Conservation (phyloP, 2,113 vertebrate genomes). For the Aspiorhynchus laticeps region DNA sequence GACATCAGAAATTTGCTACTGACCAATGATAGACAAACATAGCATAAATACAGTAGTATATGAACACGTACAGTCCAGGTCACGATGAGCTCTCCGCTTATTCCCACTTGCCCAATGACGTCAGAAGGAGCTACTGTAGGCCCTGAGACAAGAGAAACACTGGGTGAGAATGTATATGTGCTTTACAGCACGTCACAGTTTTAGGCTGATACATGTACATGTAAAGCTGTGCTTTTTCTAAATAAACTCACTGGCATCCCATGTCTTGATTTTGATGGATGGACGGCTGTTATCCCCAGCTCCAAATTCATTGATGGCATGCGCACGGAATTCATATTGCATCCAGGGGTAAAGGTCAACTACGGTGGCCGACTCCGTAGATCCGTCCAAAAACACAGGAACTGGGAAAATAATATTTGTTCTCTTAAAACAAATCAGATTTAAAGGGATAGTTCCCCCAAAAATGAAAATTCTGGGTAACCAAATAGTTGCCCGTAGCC, state of each 20-base stretch:
- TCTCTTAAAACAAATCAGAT: neutral
- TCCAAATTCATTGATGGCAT: constrained; percentile 89
- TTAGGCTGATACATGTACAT: no score
- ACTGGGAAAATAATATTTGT: constrained; percentile 69
- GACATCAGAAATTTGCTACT: neutral
- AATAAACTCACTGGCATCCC: constrained; percentile 84
- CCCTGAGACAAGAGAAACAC: constrained; percentile 68
- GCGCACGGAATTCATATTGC: constrained; percentile 94
- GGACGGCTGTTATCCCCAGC: constrained; percentile 91
- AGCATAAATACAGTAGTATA: neutral
- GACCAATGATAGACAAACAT: neutral
- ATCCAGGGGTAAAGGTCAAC: constrained; percentile 93
- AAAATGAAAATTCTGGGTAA: neutral
- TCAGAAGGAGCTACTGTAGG: constrained; percentile 90
- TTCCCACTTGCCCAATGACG: constrained; percentile 88
- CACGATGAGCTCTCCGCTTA: constrained; percentile 90
- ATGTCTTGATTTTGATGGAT: constrained; percentile 89
- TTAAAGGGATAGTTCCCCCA: neutral
- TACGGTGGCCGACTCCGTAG: constrained; percentile 82
- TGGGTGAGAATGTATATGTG: constrained; percentile 6
- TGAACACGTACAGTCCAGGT: constrained; percentile 86
- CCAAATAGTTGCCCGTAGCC: no score
- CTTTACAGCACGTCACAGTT: no score
- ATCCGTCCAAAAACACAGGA: constrained; percentile 85
- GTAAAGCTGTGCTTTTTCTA: neutral